Base-by-base conservation (phyloP, 2,888 invertebrate species). In the Ectemnius continuus region DNA sequence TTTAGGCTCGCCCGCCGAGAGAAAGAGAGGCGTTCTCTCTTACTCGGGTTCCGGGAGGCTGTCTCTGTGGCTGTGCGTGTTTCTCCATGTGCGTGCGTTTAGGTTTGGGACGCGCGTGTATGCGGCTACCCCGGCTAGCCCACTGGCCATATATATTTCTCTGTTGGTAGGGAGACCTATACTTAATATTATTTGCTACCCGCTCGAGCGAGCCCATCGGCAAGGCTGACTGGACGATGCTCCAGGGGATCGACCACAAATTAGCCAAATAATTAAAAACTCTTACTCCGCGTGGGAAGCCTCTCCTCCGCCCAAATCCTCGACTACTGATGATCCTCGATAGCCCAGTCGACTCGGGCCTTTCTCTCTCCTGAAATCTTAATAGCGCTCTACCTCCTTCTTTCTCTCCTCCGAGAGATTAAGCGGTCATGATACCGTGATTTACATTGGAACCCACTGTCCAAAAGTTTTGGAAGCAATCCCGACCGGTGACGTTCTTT, bases 101-200 rank as follows among this genome's bases (percentile, higher is more conserved):
- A 36, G 8, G 13, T 45, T 13, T 18, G 16, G 26, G 26, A 4
- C 46, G 48, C 64, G 57, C 16, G 73, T 59, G 57, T 74, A 66
- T 61, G 68, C 59, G 65, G 48, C 23, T 45, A 70, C 67, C 56
- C 67, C 56, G 66, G 69, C 77, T 70, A 61, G 69, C 62, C 73
- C 80, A 18, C 81, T 79, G 85, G 81, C 85, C 86, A 87, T 87
- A 88, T 89, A 87, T 89, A 86, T 88, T 82, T 79, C 80, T 80
- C 67, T 84, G 72, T 82, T 64, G 65, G 68, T 78, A 84, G 61
- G 84, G 83, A 88, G 88, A 84, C 88, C 90, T 91, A 91, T 91
- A 91, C 90, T 91, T 91, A 91, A 89, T 89, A 90, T 91, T 90
- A 90, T 89, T 90, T 88, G 89, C 88, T 89, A 88, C 89, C 86